phyloP scores from a whole-genome alignment of 2,888 invertebrate genomes.

The Agonopterix arenella region DNA sequence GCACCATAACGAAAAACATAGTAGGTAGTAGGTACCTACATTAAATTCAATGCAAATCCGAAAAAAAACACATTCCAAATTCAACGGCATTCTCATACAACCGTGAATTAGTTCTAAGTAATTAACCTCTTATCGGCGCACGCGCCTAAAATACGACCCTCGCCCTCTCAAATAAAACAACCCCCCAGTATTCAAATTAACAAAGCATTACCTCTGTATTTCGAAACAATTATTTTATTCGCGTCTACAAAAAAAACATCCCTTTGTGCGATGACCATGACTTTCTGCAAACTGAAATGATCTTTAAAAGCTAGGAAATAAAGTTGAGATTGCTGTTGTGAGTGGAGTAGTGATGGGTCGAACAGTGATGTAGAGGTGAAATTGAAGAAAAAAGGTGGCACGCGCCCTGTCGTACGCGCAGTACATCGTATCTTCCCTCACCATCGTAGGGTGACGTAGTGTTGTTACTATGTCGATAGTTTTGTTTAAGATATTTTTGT shows the following conservation, averaged over 20 bases:
- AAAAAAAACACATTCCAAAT: conserved; percentile 25
- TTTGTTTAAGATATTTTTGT: background rate
- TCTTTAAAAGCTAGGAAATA: conserved; percentile 3
- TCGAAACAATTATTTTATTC: conserved; percentile 62
- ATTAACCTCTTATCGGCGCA: conserved; percentile 69
- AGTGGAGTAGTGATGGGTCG: conserved; percentile 25
- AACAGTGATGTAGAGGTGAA: conserved; percentile 47
- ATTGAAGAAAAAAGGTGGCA: conserved; percentile 72
- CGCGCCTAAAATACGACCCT: conserved; percentile 54
- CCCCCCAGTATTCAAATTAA: conserved; percentile 69
- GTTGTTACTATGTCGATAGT: conserved; percentile 18
- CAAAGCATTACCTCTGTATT: conserved; percentile 70
- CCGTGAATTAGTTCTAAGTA: conserved; percentile 72
- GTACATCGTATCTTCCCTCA: conserved; percentile 62
- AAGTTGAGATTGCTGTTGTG: conserved; percentile 16
- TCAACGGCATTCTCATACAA: conserved; percentile 49
- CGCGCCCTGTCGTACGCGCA: conserved; percentile 62
- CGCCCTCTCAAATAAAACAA: conserved; percentile 37
- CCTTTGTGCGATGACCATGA: conserved; percentile 16
- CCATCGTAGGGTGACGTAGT: conserved; percentile 54
- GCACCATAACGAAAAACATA: no score
- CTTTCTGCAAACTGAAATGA: conserved; percentile 1
- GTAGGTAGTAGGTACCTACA: no score
- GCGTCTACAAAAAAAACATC: conserved; percentile 30
- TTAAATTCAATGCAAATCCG: conserved; percentile 26